Evolutionary conservation across 2,797 vertebrate species (phyloP), one percentile per base, ranked within the genome.

Genomic region (Hirundo rustica): DNA sequence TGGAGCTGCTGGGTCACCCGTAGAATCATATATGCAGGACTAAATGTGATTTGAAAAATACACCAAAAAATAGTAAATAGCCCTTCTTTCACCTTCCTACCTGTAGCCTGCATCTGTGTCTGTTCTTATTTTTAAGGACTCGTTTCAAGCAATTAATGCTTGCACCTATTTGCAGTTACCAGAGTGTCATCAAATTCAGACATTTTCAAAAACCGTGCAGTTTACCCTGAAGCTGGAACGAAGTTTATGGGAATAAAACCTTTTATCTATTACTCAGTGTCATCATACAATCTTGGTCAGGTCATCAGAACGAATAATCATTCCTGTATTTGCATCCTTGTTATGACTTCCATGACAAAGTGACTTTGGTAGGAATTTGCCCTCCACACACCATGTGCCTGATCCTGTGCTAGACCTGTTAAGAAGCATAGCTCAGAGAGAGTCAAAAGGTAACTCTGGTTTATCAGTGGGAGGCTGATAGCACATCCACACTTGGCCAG

Each of bases 1-100:
- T 88, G 74, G 90, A 95, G 94, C 92, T 97, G 93, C 84, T 95
- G 70, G 75, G 84, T 94, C 70, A 89, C 53, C 75, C 5, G 1
- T 65, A 89, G 57, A 89, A 88, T 61, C 83, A 53, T 84, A 87
- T 25, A 89, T n/a, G 47, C 79, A 91, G 75, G 58, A 92, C 88
- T 94, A 90, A 89, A 89, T 0, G 0, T 36, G 27, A 84, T 85
- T 90, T 88, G 9, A 47, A 83, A 90, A 94, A 91, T 26, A 81
- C 15, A 91, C 30, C 0, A 0, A 89, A 89, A 89, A 72, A 34
- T 1, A 81, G 25, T 30, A 90, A 88, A 92, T 92, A 81, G 67
- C 27, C 90, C 40, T 89, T 91, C 72, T 93, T 81, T 55, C 45
- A 61, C 21, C 91, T 70, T 67, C 47, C 74, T 74, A 47, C 36